These are phyloP conservation scores for Synergus itoensis DNA, from an alignment of 2,888 invertebrate genomes.

Conservation along the genomic window DNA sequence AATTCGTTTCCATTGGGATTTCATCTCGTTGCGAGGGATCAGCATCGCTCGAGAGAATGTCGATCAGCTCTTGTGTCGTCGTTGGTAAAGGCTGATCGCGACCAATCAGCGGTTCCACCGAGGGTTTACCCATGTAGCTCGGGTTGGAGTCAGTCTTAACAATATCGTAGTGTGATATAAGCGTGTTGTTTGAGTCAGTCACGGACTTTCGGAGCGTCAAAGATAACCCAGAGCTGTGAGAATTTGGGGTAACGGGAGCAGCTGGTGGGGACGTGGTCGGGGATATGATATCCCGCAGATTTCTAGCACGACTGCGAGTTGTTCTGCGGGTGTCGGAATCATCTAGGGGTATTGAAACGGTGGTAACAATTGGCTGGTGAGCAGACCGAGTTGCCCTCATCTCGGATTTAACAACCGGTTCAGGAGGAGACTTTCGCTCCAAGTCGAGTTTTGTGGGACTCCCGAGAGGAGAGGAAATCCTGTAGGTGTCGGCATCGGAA, in stretches of 20 bases:
- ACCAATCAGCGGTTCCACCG: slow-evolving; percentile 66
- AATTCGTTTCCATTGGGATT: slow-evolving; percentile 14
- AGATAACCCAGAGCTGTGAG: slow-evolving; percentile 68
- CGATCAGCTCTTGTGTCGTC: slow-evolving; percentile 74
- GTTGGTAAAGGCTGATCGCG: slow-evolving; percentile 73
- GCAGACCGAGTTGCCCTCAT: slow-evolving; percentile 49
- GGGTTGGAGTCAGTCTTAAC: slow-evolving; percentile 75
- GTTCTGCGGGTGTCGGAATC: slow-evolving; percentile 73
- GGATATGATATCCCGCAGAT: slow-evolving; percentile 66
- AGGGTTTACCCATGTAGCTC: slow-evolving; percentile 66
- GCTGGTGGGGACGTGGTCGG: slow-evolving; percentile 50
- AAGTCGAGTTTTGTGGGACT: slow-evolving; percentile 46
- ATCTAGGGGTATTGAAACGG: slow-evolving; percentile 70
- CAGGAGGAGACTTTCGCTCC: slow-evolving; percentile 45
- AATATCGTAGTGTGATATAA: slow-evolving; percentile 75
- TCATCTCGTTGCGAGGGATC: slow-evolving; percentile 52
- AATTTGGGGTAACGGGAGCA: slow-evolving; percentile 57
- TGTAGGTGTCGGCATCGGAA: slow-evolving; percentile 69
- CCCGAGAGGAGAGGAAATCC: slow-evolving; percentile 64
- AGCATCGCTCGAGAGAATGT: slow-evolving; percentile 72
- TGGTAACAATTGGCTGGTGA: slow-evolving; percentile 67
- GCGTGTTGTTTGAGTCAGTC: slow-evolving; percentile 73
- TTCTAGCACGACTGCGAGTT: slow-evolving; percentile 73
- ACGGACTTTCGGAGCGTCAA: slow-evolving; percentile 74
- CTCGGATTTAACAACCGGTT: slow-evolving; percentile 40